A percentile compares a stretch with the other conserved stretches of the same genome.
phyloP scores from a whole-genome alignment of 2,113 vertebrate species.

The Cinclus mexicanus region DNA sequence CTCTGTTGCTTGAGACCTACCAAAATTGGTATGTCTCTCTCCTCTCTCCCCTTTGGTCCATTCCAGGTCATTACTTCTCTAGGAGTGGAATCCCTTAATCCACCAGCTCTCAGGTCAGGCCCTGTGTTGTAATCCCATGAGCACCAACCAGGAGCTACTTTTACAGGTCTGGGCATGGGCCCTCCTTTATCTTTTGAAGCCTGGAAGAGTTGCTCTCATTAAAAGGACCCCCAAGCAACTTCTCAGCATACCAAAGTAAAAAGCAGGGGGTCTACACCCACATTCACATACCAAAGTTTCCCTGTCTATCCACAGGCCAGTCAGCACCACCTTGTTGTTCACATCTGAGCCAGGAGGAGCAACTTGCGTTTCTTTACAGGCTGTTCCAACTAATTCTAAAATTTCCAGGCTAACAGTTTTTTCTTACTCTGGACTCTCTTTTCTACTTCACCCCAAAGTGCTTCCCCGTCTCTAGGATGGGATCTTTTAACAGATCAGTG shows the following conservation, averaged over 20 bases:
- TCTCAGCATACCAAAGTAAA: conserved; percentile 31
- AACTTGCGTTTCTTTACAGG: background rate
- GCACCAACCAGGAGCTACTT: background rate
- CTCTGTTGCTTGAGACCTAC: background rate
- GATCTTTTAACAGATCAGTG: background rate
- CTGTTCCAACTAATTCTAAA: background rate
- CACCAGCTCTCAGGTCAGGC: background rate
- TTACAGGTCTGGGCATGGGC: background rate
- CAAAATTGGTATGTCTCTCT: background rate
- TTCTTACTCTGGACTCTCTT: background rate
- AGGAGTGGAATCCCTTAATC: background rate
- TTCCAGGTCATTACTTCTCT: background rate
- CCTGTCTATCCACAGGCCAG: background rate
- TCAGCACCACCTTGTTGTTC: background rate
- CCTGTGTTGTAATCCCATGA: background rate
- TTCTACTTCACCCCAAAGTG: background rate
- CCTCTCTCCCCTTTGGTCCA: background rate
- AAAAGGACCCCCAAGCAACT: conserved; percentile 33
- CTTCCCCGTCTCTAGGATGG: background rate
- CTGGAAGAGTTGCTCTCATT: background rate
- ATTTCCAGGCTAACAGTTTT: background rate
- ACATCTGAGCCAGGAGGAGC: background rate
- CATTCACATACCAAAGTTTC: background rate
- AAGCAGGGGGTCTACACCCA: background rate
- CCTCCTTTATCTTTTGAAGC: conserved; percentile 10